phyloP scores from a whole-genome alignment of 2,888 invertebrate species.

The Cyaniris semiargus region DNA sequence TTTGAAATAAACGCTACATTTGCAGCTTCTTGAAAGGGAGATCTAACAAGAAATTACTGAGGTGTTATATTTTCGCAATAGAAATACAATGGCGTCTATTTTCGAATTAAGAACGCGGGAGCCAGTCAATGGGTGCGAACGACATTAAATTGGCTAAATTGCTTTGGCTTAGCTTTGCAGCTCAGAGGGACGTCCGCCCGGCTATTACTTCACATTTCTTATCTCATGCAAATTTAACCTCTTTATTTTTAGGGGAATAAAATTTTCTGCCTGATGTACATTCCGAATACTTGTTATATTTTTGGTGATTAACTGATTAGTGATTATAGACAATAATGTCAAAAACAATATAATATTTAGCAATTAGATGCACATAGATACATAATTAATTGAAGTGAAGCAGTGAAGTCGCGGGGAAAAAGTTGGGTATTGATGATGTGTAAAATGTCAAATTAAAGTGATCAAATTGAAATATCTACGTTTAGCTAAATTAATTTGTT shows the following conservation, averaged over 20 bases:
- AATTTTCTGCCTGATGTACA: background rate
- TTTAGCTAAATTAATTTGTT: background rate
- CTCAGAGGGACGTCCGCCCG: constrained; percentile 51
- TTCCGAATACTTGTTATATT: too few relatives aligned
- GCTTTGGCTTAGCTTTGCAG: constrained; percentile 67
- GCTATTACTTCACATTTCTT: constrained; percentile 22
- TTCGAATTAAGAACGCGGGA: constrained; percentile 74
- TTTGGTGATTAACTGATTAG: too few relatives aligned
- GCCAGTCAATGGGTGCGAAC: constrained; percentile 73
- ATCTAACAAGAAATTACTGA: constrained; percentile 26
- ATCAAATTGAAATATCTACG: too few relatives aligned
- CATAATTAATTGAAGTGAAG: background rate
- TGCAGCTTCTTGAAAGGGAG: background rate
- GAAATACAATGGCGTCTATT: constrained; percentile 70
- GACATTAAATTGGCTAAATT: constrained; percentile 79
- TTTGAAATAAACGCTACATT: background rate
- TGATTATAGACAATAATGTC: too few relatives aligned
- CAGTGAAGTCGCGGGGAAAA: background rate
- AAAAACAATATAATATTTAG: too few relatives aligned
- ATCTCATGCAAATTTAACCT: constrained; percentile 15
- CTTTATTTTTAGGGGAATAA: background rate
- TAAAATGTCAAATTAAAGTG: too few relatives aligned
- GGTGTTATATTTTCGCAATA: constrained; percentile 54
- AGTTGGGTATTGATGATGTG: background rate
- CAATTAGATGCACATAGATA: too few relatives aligned